Percentiles rank a stretch among this genome's conserved stretches.
These are phyloP conservation scores for Semibalanus balanoides DNA, from an alignment of 1,140 invertebrate genomes.

Conservation along the genomic window DNA sequence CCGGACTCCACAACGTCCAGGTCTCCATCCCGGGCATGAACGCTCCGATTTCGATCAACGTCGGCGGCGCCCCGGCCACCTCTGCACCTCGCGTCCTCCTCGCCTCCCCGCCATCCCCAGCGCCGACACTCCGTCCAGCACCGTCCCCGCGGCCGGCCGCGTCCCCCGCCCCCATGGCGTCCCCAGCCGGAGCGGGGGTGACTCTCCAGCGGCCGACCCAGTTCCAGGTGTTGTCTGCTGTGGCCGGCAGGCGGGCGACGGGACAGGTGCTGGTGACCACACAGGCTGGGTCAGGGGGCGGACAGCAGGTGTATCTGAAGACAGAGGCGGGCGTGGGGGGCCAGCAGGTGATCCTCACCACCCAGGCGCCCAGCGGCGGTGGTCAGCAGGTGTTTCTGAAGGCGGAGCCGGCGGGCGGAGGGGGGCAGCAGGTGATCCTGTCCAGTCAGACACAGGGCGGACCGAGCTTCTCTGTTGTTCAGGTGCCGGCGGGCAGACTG, in stretches of 20 bases:
- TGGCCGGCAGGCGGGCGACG: neutral
- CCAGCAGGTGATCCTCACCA: neutral
- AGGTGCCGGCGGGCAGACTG: neutral
- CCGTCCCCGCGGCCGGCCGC: neutral
- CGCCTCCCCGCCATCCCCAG: neutral
- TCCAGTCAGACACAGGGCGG: slow-evolving; percentile 38
- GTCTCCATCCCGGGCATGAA: slow-evolving; percentile 61
- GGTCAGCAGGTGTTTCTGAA: neutral
- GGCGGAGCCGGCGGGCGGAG: neutral
- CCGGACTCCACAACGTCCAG: slow-evolving; percentile 58
- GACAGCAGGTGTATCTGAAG: neutral
- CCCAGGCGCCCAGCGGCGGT: neutral
- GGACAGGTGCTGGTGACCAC: neutral
- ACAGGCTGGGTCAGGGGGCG: neutral
- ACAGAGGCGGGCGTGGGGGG: neutral
- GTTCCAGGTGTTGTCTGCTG: neutral
- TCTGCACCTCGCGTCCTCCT: neutral
- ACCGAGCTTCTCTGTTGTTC: slow-evolving; percentile 38
- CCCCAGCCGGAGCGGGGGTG: neutral
- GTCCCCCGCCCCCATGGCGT: neutral
- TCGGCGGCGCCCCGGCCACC: neutral
- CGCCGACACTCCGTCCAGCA: neutral
- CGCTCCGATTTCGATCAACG: slow-evolving; percentile 49
- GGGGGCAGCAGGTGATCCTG: neutral
- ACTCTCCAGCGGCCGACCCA: neutral